Percentiles rank a stretch among this genome's conserved stretches.
Evolutionary conservation across 2,888 invertebrate genomes (phyloP).

Genomic region (Argynnis bischoffii): DNA sequence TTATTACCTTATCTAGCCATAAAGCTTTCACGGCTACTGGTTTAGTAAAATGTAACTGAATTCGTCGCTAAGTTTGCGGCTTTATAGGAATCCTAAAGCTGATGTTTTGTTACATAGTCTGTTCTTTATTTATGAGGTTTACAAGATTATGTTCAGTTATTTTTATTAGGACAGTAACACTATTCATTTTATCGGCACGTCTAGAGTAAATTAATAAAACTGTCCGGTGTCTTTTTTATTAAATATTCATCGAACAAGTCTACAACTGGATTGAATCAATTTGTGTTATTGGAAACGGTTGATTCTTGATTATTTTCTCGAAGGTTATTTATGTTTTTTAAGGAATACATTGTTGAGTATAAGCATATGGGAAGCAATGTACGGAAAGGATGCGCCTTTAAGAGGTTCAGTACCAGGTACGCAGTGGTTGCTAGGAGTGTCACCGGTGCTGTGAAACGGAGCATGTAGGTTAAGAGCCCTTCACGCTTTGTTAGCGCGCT

Average conservation of each 20-base stretch:
- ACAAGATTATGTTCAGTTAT: constrained; percentile 60
- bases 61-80: constrained; percentile 52
- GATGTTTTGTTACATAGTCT: constrained; percentile 59
- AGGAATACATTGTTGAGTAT: constrained; percentile 1
- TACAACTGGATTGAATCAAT: constrained; percentile 11
- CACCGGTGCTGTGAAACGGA: constrained; percentile 74
- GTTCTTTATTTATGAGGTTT: constrained; percentile 63
- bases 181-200: constrained; percentile 54
- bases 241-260: constrained; percentile 18
- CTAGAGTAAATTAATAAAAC: constrained; percentile 39
- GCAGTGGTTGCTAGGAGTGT: constrained; percentile 66
- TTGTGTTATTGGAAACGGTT: constrained; percentile 12
- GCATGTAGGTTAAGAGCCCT: constrained; percentile 81
- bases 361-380: constrained; percentile 30
- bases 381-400: constrained; percentile 56
- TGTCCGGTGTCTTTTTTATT: constrained; percentile 4
- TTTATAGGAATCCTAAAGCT: constrained; percentile 60
- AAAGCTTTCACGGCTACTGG: constrained; percentile 61
- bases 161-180: constrained; percentile 53
- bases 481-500: constrained; percentile 79
- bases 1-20: constrained; percentile 53
- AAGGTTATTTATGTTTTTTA: neutral
- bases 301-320: neutral
- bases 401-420: constrained; percentile 60
- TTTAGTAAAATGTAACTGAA: constrained; percentile 66